Conservation (phyloP, 2,113 vertebrate species). For the Callospermophilus lateralis region DNA sequence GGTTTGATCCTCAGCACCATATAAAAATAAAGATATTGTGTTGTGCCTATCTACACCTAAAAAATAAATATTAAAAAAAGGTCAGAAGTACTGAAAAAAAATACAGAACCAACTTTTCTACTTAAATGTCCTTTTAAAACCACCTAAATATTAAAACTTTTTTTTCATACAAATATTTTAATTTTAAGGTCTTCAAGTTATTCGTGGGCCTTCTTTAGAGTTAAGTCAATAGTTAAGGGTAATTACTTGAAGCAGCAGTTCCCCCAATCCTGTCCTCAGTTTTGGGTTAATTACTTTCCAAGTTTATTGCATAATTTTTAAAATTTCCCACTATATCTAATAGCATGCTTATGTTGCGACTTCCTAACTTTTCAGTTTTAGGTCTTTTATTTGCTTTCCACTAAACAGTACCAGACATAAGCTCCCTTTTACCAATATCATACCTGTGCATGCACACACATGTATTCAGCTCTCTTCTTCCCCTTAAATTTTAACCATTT, state of each 20-base stretch:
- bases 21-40: neutral
- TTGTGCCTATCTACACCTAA: too few species aligned
- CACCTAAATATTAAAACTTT: neutral
- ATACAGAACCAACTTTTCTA: neutral
- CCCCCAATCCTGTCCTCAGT: neutral
- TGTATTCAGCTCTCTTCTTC: neutral
- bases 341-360: neutral
- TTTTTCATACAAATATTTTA: neutral
- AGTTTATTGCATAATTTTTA: neutral
- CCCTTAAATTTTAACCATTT: too few species aligned
- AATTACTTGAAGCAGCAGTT: neutral
- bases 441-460: fast-evolving
- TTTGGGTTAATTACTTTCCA: neutral
- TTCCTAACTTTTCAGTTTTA: neutral
- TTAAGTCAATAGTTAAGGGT: neutral
- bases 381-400: neutral
- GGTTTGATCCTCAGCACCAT: too few species aligned
- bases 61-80: neutral
- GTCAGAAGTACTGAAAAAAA: neutral
- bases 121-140: neutral
- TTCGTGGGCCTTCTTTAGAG: neutral
- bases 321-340: neutral
- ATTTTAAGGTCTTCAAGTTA: conserved; percentile 18
- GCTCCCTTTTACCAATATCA: neutral
- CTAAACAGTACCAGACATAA: neutral